Conservation (phyloP, 64 coral and sea anemone genomes). For the Montipora foliosa region DNA sequence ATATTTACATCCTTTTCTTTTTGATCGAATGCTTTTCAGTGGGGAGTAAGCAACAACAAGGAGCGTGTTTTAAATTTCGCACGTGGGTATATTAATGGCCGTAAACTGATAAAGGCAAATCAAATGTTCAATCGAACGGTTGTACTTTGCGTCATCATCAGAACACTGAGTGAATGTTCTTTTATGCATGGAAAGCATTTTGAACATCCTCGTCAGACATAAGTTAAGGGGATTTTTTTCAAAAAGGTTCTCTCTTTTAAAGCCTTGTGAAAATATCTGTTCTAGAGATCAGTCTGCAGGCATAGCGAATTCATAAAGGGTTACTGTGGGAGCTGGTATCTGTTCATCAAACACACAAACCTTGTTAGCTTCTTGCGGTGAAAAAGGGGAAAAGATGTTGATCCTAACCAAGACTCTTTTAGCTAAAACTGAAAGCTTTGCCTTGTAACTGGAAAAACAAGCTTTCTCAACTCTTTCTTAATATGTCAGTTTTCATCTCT, state of each 20-base stretch:
- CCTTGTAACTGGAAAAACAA: too few relatives aligned
- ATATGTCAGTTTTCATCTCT: background rate
- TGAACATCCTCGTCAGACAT: too few relatives aligned
- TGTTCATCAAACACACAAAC: background rate
- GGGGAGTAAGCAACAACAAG: conserved; percentile 3
- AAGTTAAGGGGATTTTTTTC: too few relatives aligned
- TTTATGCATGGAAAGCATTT: too few relatives aligned
- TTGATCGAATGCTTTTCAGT: conserved; percentile 27
- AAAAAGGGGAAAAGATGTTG: background rate
- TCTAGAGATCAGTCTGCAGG: background rate
- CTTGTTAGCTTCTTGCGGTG: background rate
- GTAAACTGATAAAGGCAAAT: background rate
- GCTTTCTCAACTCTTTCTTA: too few relatives aligned
- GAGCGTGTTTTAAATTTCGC: too few relatives aligned
- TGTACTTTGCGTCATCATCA: background rate
- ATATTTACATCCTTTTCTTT: conserved; percentile 36
- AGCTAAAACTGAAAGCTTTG: background rate
- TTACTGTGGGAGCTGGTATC: background rate
- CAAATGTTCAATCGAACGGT: background rate
- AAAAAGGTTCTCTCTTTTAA: too few relatives aligned
- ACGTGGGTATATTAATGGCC: background rate
- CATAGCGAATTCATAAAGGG: background rate
- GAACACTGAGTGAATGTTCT: background rate
- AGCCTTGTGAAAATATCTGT: too few relatives aligned
- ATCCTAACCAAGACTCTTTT: too few relatives aligned